Evolutionary conservation across 1,140 invertebrate genomes (phyloP).

Genomic region (Hylaeus volcanicus): DNA sequence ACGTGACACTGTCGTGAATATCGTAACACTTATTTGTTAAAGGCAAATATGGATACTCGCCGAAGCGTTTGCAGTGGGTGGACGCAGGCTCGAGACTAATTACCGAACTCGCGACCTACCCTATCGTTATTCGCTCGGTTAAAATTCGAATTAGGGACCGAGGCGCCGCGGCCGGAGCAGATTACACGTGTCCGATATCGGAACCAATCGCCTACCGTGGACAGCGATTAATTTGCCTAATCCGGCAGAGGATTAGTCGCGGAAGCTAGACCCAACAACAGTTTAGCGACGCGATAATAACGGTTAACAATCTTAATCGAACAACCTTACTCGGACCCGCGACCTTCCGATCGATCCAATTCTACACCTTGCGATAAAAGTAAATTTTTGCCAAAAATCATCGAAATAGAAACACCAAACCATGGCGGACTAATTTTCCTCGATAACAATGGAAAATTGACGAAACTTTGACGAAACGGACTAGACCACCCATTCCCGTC

Average conservation of each 20-base stretch:
- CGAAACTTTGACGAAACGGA: not conserved
- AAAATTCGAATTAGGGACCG: conserved; percentile 33
- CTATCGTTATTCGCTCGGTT: not conserved
- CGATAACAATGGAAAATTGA: not conserved
- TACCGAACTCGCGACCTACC: conserved; percentile 1
- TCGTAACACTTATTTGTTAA: conserved; percentile 51
- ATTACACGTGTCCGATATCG: conserved; percentile 48
- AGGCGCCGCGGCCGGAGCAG: not conserved
- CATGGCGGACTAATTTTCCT: no score
- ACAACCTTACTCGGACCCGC: conserved; percentile 13
- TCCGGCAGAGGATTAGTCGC: conserved; percentile 32
- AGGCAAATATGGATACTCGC: conserved; percentile 43
- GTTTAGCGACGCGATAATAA: conserved; percentile 27
- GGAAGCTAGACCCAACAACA: not conserved
- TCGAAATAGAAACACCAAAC: no score
- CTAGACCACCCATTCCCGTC: no score
- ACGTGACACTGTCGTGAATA: conserved; percentile 6
- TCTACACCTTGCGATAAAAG: not conserved
- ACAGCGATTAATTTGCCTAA: conserved; percentile 49
- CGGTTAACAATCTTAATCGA: conserved; percentile 39
- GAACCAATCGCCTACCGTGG: conserved; percentile 14
- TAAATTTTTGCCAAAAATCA: no score
- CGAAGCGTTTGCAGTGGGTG: conserved; percentile 37
- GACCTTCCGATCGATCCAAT: not conserved
- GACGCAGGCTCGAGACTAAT: conserved; percentile 24